These are phyloP conservation scores for Megalops cyprinoides DNA, from an alignment of 2,797 vertebrate genomes.

Conservation along the genomic window DNA sequence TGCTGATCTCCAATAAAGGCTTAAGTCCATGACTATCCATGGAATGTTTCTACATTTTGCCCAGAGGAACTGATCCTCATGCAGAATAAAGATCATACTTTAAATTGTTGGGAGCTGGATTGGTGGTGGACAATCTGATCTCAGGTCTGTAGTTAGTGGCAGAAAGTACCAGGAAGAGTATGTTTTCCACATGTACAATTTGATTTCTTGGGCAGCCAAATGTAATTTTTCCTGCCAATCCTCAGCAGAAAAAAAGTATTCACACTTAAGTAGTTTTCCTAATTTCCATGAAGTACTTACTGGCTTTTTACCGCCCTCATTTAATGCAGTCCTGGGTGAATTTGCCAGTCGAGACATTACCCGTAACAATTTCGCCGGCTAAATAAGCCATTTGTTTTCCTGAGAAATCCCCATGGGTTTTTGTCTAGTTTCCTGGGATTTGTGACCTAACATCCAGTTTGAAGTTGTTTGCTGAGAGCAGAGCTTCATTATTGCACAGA, in stretches of 20 bases:
- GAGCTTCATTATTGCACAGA: neutral
- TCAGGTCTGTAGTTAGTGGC: neutral
- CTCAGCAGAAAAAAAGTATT: neutral
- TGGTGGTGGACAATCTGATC: neutral
- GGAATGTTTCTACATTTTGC: constrained; percentile 3
- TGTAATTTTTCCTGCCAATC: neutral
- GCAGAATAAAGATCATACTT: neutral
- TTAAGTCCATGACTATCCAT: neutral
- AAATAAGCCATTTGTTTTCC: neutral
- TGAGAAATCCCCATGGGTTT: neutral
- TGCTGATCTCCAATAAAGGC: neutral
- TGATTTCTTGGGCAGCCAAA: neutral
- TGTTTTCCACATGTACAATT: neutral
- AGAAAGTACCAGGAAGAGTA: neutral
- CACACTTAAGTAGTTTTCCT: neutral
- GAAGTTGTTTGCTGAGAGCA: neutral
- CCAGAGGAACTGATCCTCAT: neutral
- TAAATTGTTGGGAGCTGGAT: neutral
- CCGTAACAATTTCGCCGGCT: neutral
- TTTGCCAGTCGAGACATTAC: neutral
- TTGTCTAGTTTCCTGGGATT: neutral
- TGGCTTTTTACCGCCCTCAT: neutral
- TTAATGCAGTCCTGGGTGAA: neutral
- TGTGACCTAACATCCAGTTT: neutral
- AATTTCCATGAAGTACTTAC: neutral